These are phyloP conservation scores for Rhaphigaster nebulosa DNA, from an alignment of 2,888 invertebrate species.

Conservation along the genomic window DNA sequence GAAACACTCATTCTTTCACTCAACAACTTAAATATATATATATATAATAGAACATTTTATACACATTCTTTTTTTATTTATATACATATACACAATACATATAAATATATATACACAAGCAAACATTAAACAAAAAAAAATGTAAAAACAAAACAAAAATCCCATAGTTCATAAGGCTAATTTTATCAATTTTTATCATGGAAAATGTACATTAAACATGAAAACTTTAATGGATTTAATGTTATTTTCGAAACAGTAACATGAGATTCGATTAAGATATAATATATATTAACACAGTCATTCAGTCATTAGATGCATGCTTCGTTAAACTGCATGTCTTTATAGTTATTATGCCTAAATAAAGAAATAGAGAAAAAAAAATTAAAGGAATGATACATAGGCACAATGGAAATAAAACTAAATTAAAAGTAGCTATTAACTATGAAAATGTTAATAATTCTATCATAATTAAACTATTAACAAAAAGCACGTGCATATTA, in stretches of 20 bases:
- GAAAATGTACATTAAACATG: conserved; percentile 40
- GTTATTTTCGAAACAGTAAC: conserved; percentile 33
- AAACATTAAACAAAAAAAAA: conserved; percentile 41
- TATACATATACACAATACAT: conserved; percentile 57
- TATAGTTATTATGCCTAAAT: conserved; percentile 39
- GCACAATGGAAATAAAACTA: conserved; percentile 35
- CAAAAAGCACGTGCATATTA: conserved; percentile 13
- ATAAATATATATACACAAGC: conserved; percentile 57
- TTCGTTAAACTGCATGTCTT: conserved; percentile 53
- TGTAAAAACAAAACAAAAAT: conserved; percentile 4
- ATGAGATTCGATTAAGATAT: conserved; percentile 52
- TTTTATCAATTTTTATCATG: not conserved
- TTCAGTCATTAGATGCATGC: conserved; percentile 56
- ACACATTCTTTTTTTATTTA: conserved; percentile 53
- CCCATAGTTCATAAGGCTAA: conserved; percentile 34
- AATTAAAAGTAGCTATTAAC: not conserved
- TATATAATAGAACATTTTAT: conserved; percentile 57
- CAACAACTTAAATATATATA: conserved; percentile 53
- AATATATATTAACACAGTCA: conserved; percentile 56
- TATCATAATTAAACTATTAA: conserved; percentile 15
- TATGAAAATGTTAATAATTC: conserved; percentile 34
- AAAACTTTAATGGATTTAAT: conserved; percentile 32
- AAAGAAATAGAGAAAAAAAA: conserved; percentile 4
- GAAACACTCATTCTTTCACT: conserved; percentile 48
- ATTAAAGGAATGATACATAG: not conserved